Conservation (phyloP, 2,888 invertebrate genomes). For the Cotesia congregata region DNA sequence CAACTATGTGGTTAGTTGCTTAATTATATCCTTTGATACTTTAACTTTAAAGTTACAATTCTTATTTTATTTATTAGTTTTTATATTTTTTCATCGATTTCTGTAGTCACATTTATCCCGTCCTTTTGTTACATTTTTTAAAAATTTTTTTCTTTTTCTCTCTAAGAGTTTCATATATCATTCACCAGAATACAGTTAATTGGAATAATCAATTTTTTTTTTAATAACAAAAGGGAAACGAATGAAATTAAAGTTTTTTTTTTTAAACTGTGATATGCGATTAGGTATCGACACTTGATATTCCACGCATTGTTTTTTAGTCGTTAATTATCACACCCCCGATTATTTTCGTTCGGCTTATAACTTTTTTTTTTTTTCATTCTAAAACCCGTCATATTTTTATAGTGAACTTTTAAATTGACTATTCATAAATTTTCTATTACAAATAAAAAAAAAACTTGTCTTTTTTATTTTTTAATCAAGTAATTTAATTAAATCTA, state of each 20-base stretch:
- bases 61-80: slow-evolving; percentile 22
- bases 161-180: background rate
- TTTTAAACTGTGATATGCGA: slow-evolving; percentile 34
- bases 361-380: slow-evolving; percentile 21
- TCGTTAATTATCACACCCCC: slow-evolving; percentile 5
- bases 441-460: background rate
- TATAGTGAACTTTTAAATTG: background rate
- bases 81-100: slow-evolving; percentile 15
- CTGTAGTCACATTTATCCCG: slow-evolving; percentile 11
- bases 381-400: background rate
- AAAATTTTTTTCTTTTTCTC: slow-evolving; percentile 1
- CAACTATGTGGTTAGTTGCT: slow-evolving; percentile 45
- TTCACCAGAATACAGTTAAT: background rate
- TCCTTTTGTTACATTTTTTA: background rate
- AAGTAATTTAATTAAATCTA: background rate
- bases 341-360: slow-evolving; percentile 12
- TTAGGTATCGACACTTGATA: slow-evolving; percentile 24
- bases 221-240: background rate
- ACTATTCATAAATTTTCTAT: background rate
- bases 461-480: background rate
- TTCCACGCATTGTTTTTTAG: slow-evolving; percentile 12
- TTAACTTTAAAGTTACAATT: slow-evolving; percentile 9
- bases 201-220: background rate
- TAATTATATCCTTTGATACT: slow-evolving; percentile 47
- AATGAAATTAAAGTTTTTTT: slow-evolving; percentile 10